Evolutionary conservation across 2,888 invertebrate species (phyloP), one percentile per base, ranked within the genome.

Genomic region (Aspidiotus destructor): DNA sequence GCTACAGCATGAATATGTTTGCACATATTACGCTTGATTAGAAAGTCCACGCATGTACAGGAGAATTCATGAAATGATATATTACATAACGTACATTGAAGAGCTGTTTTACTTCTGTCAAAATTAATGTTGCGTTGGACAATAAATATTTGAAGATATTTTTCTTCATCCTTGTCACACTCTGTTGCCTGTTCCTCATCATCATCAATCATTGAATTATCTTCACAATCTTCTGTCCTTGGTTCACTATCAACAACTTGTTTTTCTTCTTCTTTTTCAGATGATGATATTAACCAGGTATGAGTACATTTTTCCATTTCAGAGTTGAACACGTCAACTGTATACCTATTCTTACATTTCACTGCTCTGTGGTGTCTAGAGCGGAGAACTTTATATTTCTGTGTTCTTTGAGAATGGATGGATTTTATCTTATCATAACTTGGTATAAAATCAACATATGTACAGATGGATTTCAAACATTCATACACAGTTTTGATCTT

Each of bases 1-100:
- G 17, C 58, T 8, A 58, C 16, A 16, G 28, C 28, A 13, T 58
- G 58, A 17, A 58, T 58, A 58, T 58, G 58, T 40, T 58, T 58
- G 28, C 58, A 58, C 58, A 58, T 58, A 17, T 58, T n/a, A 13
- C 17, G 7, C 16, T 58, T 8, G 15, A 58, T 58, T 16, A 11
- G 28, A 16, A 40, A 58, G 16, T 58, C 58, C 7, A 17, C 58
- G 11, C 58, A 58, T 11, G 58, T 16, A 17, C 58, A 58, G 8
- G 17, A 11, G 17, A 16, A 58, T 11, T 15, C 58, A 13, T 58
- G 58, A 17, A 58, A 17, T 8, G 17, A 58, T 16, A 58, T 17
- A 17, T 58, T 58, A 17, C 58, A 58, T 8, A 11, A n/a, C 8
- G 6, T 40, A 13, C 58, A 58, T n/a, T n/a, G n/a, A n/a, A n/a